Percentiles rank a stretch among this genome's conserved stretches.
Evolutionary conservation across 2,113 vertebrate genomes (phyloP).

Genomic region (Corythaeola cristata): DNA sequence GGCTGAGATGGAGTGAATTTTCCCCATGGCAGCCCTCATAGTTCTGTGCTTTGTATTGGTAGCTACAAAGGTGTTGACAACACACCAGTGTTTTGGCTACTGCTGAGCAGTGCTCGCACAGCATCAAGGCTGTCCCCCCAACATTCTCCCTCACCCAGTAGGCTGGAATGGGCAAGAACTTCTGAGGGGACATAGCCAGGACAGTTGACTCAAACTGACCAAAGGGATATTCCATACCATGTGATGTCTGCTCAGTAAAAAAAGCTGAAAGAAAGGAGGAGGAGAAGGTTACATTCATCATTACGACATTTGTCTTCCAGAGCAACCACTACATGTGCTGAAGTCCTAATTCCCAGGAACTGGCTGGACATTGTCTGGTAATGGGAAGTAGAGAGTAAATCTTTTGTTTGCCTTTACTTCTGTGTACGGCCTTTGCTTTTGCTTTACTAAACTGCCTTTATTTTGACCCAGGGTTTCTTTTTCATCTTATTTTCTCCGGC

Average conservation of each 20-base stretch:
- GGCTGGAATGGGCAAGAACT: background rate
- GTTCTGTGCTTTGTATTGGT: background rate
- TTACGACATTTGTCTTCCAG: background rate
- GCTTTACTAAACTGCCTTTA: background rate
- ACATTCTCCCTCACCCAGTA: background rate
- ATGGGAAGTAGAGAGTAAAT: background rate
- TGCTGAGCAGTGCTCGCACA: background rate
- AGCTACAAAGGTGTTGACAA: background rate
- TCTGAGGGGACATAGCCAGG: too few relatives aligned
- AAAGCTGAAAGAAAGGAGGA: background rate
- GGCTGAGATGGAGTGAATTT: background rate
- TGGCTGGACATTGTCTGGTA: background rate
- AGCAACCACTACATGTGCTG: fast-evolving
- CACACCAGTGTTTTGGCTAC: background rate
- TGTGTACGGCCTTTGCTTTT: fast-evolving
- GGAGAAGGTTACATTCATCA: background rate
- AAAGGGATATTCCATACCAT: background rate
- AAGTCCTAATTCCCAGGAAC: background rate
- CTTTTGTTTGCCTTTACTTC: background rate
- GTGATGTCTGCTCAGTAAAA: background rate
- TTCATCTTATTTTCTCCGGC: background rate
- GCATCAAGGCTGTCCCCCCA: background rate
- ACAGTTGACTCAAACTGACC: background rate
- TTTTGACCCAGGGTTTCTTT: background rate
- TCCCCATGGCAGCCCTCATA: background rate